Evolutionary conservation across 2,888 invertebrate species (phyloP).

Genomic region (Sylvicola fuscatus): DNA sequence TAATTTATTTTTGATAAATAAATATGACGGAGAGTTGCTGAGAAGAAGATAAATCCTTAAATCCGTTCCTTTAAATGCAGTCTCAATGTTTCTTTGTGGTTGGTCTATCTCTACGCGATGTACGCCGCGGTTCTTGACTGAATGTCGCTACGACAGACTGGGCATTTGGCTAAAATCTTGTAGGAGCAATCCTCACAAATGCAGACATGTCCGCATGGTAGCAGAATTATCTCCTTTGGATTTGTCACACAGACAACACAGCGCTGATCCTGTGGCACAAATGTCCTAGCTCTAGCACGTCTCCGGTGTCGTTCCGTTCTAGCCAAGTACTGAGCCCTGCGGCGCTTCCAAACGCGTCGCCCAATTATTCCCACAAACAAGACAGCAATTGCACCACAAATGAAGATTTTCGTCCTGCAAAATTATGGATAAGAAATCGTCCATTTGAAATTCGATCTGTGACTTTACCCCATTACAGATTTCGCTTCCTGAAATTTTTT

Average conservation of each 20-base stretch:
- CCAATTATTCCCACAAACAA: slow-evolving; percentile 30
- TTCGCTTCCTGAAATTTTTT: slow-evolving; percentile 50
- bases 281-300: slow-evolving; percentile 36
- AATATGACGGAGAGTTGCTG: too few species aligned
- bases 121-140: slow-evolving; percentile 53
- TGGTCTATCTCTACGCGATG: slow-evolving; percentile 32
- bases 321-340: slow-evolving; percentile 33
- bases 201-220: slow-evolving; percentile 83
- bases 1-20: too few species aligned
- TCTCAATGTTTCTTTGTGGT: not conserved
- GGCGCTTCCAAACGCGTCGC: slow-evolving; percentile 34
- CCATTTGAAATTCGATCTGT: not conserved
- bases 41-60: too few species aligned
- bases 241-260: slow-evolving; percentile 76
- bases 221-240: slow-evolving; percentile 46
- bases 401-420: slow-evolving; percentile 29
- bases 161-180: slow-evolving; percentile 48
- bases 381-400: slow-evolving; percentile 34
- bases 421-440: not conserved
- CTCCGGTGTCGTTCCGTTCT: slow-evolving; percentile 44
- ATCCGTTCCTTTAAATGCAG: too few species aligned
- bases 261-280: slow-evolving; percentile 39
- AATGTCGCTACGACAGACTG: slow-evolving; percentile 56
- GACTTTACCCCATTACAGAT: slow-evolving; percentile 39
- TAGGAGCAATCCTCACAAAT: slow-evolving; percentile 67